phyloP scores from a whole-genome alignment of 2,113 vertebrate genomes.

The Sisor rabdophorus region DNA sequence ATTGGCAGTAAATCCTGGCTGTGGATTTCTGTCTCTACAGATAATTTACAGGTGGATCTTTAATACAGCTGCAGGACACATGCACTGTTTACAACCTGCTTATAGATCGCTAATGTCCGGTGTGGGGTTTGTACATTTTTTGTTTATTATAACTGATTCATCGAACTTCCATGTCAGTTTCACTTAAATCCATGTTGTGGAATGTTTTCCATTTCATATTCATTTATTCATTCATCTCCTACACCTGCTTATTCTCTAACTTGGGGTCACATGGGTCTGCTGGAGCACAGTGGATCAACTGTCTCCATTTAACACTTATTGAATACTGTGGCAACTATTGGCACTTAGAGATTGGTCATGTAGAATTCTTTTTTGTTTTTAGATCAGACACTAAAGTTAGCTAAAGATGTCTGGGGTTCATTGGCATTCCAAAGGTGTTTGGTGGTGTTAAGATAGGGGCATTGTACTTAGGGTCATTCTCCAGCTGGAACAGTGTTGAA shows the following conservation, averaged over 20 bases:
- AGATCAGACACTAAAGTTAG: too few relatives aligned
- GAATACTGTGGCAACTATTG: conserved; percentile 53
- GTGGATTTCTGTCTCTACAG: background rate
- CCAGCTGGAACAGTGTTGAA: too few relatives aligned
- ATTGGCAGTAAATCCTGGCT: background rate
- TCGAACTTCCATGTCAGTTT: conserved; percentile 18
- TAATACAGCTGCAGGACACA: background rate
- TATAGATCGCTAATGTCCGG: conserved; percentile 11
- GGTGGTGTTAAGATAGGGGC: too few relatives aligned
- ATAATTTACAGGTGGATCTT: background rate
- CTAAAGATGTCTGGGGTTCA: too few relatives aligned
- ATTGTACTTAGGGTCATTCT: too few relatives aligned
- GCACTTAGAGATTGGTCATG: conserved; percentile 42
- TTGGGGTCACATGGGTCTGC: background rate
- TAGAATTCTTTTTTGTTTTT: conserved; percentile 36
- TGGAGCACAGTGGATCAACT: conserved; percentile 26
- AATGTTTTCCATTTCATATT: conserved; percentile 20
- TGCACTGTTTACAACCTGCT: background rate
- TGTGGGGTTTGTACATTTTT: background rate
- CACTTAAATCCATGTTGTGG: conserved; percentile 19
- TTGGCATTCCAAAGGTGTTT: too few relatives aligned
- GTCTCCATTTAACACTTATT: conserved; percentile 56
- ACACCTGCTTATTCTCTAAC: too few relatives aligned
- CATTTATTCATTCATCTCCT: background rate
- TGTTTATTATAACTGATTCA: background rate